phyloP scores from a whole-genome alignment of 2,113 vertebrate species.

The Dicrurus megarhynchus region DNA sequence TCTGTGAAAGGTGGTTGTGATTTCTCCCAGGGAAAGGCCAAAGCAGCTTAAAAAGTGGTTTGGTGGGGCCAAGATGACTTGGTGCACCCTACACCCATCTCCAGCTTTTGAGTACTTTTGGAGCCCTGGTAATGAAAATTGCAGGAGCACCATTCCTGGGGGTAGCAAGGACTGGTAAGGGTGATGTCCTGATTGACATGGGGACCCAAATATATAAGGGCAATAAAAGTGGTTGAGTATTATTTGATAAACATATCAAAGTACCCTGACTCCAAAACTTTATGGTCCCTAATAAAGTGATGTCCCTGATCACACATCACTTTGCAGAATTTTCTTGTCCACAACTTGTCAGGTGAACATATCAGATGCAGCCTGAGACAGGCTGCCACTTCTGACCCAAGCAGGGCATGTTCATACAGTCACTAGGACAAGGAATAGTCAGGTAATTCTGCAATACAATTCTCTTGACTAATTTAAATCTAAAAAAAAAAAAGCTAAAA shows the following conservation, averaged over 20 bases:
- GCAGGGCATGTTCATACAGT: neutral
- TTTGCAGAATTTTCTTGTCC: neutral
- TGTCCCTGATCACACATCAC: neutral
- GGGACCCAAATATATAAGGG: neutral
- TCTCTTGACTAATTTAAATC: neutral
- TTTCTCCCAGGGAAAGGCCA: neutral
- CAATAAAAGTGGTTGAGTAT: neutral
- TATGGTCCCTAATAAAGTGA: neutral
- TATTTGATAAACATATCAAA: neutral
- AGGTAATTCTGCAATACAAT: neutral
- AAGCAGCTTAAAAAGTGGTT: neutral
- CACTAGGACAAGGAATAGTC: neutral
- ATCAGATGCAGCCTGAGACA: neutral
- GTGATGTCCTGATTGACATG: neutral
- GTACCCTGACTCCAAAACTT: neutral
- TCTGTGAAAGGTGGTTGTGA: neutral
- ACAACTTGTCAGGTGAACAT: neutral
- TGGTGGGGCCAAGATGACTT: neutral
- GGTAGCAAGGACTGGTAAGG: rapidly evolving
- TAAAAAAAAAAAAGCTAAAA: neutral
- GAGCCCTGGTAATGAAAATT: neutral
- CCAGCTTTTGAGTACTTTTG: neutral
- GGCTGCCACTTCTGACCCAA: neutral
- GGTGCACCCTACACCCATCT: neutral
- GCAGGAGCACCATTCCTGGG: rapidly evolving